Base-by-base conservation (phyloP, 2,113 vertebrate species). In the Psephotus haematonotus region DNA sequence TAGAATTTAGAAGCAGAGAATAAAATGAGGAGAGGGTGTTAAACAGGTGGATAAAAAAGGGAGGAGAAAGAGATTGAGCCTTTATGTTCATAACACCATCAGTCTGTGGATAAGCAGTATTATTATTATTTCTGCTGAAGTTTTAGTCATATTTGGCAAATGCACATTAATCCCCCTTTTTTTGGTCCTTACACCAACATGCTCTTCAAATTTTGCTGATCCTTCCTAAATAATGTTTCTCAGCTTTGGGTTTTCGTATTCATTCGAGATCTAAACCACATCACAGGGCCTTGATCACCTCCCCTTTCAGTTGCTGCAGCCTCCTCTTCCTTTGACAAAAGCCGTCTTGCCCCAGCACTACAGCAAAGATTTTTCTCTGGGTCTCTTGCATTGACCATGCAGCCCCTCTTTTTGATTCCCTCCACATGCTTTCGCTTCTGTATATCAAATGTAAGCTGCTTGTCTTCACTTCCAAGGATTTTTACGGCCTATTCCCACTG, bases 401-500 rank as follows among this genome's bases (percentile, higher is more conserved):
- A 95, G 55, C 12, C 46, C 18, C 22, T 52, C 24, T 47, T 84
- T 88, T 93, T 93, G n/a, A 86, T 86, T 88, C 43, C 46, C 64
- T 75, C 60, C 49, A 29, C 23, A 46, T 50, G 55, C 50, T 59
- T 93, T 83, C 43, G 18, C 12, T 55, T 91, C 83, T 67, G 5
- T 86, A 31, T 74, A 71, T 81, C 72, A 86, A 75, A 82, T 31
- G 7, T 71, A 78, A 91, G 27, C 64, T 67, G 28, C 72, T 78
- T 90, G 71, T 90, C 82, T 83, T 88, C 68, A 81, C 64, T 90
- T 93, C 46, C 44, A 86, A 77, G n/a, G 71, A 43, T 80, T 94
- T 93, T 93, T 90, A 59, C 70, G 91, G 72, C 11, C 55, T 91
- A 19, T 94, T 96, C 80, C 76, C 55, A 39, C 83, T 93, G 77